A percentile compares a stretch with the other conserved stretches of the same genome.
Evolutionary conservation across 2,888 invertebrate species (phyloP).

Genomic region (Drosophila merina): DNA sequence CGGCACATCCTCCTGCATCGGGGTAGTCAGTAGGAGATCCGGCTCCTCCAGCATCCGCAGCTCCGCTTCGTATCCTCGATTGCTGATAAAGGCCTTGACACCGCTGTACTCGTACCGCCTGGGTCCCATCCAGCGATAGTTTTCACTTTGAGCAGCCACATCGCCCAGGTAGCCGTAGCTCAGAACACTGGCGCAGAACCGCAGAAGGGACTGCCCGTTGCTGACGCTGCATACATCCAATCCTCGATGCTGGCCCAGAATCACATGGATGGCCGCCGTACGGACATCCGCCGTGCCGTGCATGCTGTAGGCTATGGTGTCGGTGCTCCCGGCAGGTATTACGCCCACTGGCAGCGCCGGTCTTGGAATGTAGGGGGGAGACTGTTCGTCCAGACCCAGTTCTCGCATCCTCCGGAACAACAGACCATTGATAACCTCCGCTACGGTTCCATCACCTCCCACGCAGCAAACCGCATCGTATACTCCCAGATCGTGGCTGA

Average conservation of each 20-base stretch:
- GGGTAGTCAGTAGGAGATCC: constrained; percentile 37
- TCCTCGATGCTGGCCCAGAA: constrained; percentile 89
- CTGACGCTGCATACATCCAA: constrained; percentile 90
- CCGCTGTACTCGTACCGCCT: constrained; percentile 91
- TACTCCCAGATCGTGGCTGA: constrained; percentile 86
- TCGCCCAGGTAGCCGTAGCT: constrained; percentile 95
- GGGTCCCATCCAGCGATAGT: constrained; percentile 94
- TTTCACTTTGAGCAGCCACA: constrained; percentile 91
- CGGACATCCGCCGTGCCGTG: constrained; percentile 91
- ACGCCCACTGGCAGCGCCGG: constrained; percentile 84
- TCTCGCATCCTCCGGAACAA: constrained; percentile 85
- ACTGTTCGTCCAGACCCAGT: constrained; percentile 71
- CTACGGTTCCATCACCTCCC: constrained; percentile 94
- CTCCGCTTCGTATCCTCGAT: constrained; percentile 88
- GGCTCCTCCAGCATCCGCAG: constrained; percentile 84
- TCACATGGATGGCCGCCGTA: constrained; percentile 92
- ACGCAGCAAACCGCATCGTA: constrained; percentile 90
- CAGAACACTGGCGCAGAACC: constrained; percentile 90
- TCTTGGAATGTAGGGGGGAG: constrained; percentile 81
- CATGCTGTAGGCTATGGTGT: constrained; percentile 91
- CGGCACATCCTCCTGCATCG: constrained; percentile 74
- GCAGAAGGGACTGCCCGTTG: constrained; percentile 86
- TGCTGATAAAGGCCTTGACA: constrained; percentile 87
- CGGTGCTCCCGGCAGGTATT: constrained; percentile 91
- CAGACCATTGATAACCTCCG: constrained; percentile 91